A percentile compares a stretch with the other conserved stretches of the same genome.
Evolutionary conservation across 2,888 invertebrate genomes (phyloP).

Genomic region (Drosophila merina): DNA sequence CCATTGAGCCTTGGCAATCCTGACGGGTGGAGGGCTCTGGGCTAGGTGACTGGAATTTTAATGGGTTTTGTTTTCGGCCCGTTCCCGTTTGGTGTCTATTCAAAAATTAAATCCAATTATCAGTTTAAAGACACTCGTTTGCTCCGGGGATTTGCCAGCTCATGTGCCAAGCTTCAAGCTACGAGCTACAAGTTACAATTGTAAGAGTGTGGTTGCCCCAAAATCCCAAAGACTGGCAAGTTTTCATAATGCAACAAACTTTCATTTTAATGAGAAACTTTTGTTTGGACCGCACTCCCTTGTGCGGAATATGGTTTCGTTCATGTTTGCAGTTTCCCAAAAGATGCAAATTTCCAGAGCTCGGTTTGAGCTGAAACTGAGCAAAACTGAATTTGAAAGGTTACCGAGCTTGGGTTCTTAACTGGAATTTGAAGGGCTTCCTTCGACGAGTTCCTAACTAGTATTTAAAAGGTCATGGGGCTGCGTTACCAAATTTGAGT

Average conservation of each 20-base stretch:
- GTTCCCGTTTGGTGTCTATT: slow-evolving; percentile 45
- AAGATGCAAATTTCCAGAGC: slow-evolving; percentile 14
- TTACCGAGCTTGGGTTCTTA: slow-evolving; percentile 28
- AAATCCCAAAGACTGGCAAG: slow-evolving; percentile 40
- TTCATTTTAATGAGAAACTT: slow-evolving; percentile 78
- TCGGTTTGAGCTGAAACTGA: slow-evolving; percentile 10
- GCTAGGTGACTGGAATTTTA: slow-evolving; percentile 52
- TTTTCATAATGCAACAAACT: slow-evolving; percentile 68
- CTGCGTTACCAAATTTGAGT: not conserved
- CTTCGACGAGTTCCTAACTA: slow-evolving; percentile 11
- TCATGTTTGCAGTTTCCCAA: slow-evolving; percentile 35
- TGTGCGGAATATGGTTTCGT: slow-evolving; percentile 24
- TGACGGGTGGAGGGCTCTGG: slow-evolving; percentile 22
- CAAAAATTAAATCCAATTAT: slow-evolving; percentile 80
- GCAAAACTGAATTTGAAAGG: slow-evolving; percentile 30
- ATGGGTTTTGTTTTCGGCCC: slow-evolving; percentile 46
- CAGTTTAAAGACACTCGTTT: slow-evolving; percentile 74
- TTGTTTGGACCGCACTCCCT: slow-evolving; percentile 61
- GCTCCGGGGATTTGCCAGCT: slow-evolving; percentile 48
- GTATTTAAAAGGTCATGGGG: slow-evolving; percentile 21
- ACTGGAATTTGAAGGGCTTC: slow-evolving; percentile 23
- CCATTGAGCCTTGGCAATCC: slow-evolving; percentile 7
- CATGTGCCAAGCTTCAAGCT: slow-evolving; percentile 23
- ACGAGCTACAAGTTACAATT: slow-evolving; percentile 29
- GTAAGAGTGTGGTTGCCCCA: slow-evolving; percentile 24